Conservation (phyloP, 2,113 vertebrate species). For the Mus spicilegus region DNA sequence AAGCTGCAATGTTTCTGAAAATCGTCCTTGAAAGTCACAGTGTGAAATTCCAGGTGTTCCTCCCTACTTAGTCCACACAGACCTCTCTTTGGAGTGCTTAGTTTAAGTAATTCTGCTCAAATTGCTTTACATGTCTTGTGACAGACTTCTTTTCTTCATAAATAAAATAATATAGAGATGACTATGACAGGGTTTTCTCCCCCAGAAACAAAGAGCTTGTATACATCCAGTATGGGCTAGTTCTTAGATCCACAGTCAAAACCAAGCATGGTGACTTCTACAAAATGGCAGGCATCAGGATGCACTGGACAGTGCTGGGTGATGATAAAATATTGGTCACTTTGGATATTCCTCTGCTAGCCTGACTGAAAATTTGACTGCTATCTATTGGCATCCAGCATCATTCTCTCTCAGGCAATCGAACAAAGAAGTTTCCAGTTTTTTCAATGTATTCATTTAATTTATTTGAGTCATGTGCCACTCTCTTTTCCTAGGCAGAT, state of each 20-base stretch:
- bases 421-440: background rate
- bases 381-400: background rate
- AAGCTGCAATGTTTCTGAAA: background rate
- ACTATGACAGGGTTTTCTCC: too few species aligned
- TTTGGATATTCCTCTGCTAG: background rate
- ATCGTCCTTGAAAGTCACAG: background rate
- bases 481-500: background rate
- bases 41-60: background rate
- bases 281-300: background rate
- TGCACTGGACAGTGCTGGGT: background rate
- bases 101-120: background rate
- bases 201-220: background rate
- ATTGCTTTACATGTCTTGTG: background rate
- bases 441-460: background rate
- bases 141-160: background rate
- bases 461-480: background rate
- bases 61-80: fast-evolving
- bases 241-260: background rate
- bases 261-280: background rate
- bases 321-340: background rate
- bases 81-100: background rate
- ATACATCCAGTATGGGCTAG: background rate
- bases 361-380: background rate
- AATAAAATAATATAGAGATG: background rate
- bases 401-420: background rate